These are phyloP conservation scores for Gisinianus flammeolus DNA, from an alignment of 2,888 invertebrate genomes.

Conservation along the genomic window DNA sequence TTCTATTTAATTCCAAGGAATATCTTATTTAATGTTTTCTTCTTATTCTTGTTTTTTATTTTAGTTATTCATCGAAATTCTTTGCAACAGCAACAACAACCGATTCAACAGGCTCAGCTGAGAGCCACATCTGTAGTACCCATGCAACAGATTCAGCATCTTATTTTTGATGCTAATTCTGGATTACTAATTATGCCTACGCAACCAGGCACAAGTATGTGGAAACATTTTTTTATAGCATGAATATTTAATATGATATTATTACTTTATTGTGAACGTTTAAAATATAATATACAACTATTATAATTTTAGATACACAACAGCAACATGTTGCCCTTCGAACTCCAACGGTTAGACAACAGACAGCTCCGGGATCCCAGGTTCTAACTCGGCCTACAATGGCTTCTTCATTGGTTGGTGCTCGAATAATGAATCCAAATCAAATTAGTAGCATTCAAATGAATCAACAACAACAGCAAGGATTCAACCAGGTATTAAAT, in stretches of 20 bases:
- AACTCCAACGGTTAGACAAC: constrained; percentile 5
- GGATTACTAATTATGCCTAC: constrained; percentile 33
- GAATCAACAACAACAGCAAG: constrained; percentile 3
- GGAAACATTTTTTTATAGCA: background rate
- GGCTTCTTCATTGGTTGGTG: background rate
- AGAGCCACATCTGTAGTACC: background rate
- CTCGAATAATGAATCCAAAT: background rate
- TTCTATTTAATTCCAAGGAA: background rate
- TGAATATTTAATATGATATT: background rate
- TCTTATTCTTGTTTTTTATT: background rate
- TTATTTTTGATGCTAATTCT: constrained; percentile 34
- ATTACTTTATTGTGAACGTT: background rate
- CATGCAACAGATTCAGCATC: constrained; percentile 12
- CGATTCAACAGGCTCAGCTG: constrained; percentile 7
- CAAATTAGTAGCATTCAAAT: background rate
- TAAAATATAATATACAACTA: background rate
- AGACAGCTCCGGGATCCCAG: background rate
- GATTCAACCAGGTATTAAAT: background rate
- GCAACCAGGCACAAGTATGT: background rate
- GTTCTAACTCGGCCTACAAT: background rate
- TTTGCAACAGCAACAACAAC: background rate
- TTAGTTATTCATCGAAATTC: constrained; percentile 20
- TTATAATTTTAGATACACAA: constrained; percentile 10
- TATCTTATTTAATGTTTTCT: background rate
- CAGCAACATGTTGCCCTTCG: constrained; percentile 21